Evolutionary conservation across 1,140 invertebrate genomes (phyloP).

Genomic region (Medauroidea extradentata): DNA sequence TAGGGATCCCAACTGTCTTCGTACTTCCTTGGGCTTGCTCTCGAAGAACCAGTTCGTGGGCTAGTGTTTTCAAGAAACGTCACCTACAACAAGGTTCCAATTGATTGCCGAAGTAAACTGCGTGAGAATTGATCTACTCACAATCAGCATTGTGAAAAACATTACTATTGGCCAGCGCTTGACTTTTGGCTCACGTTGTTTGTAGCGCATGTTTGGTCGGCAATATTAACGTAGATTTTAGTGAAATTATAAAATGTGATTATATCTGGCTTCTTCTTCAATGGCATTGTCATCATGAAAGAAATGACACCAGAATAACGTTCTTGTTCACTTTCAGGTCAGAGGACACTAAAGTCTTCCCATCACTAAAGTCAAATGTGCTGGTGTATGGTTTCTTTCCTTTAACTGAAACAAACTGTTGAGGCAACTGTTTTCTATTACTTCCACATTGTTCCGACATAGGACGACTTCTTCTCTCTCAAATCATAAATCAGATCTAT

Average conservation of each 20-base stretch:
- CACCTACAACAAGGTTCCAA: constrained; percentile 8
- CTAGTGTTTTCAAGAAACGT: constrained; percentile 10
- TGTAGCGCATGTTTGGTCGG: constrained; percentile 18
- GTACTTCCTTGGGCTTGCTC: not conserved
- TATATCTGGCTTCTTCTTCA: constrained; percentile 22
- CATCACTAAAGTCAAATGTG: constrained; percentile 21
- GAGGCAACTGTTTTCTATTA: no score
- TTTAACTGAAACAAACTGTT: no score
- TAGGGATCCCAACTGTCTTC: not conserved
- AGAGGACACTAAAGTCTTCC: constrained; percentile 26
- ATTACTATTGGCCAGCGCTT: constrained; percentile 32
- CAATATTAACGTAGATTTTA: no score
- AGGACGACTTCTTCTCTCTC: no score
- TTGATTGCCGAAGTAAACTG: constrained; percentile 8
- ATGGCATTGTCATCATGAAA: constrained; percentile 22
- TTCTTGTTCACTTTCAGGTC: constrained; percentile 31
- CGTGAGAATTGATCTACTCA: constrained; percentile 32
- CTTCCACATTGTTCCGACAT: no score
- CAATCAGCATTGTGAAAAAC: constrained; percentile 33
- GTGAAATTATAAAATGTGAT: constrained; percentile 27
- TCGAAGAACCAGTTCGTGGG: constrained; percentile 6
- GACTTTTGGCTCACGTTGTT: constrained; percentile 12
- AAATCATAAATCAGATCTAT: no score
- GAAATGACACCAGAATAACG: constrained; percentile 23
- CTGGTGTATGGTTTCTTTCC: no score